Evolutionary conservation across 2,888 invertebrate species (phyloP), one percentile per base, ranked within the genome.

Genomic region (Timema podura): DNA sequence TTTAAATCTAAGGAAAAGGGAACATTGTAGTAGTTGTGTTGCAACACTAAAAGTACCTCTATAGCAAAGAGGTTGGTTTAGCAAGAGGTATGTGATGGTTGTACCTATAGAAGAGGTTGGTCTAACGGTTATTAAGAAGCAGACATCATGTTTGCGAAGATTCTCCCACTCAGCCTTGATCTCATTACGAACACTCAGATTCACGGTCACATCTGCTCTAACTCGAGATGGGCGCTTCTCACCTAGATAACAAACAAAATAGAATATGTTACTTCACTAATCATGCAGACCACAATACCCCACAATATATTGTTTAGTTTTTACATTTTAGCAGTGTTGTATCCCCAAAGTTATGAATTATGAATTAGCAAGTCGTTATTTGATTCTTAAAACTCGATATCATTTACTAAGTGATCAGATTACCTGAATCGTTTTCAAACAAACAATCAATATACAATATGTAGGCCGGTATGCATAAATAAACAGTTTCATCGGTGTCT

Each of bases 81-180:
- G n/a, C 13, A 13, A 54, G 6, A 57, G n/a, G n/a, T 7, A 9
- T 45, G 13, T 54, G n/a, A n/a, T 51, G 13, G n/a, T n/a, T n/a
- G 65, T 57, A 86, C 95, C 96, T 75, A 95, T 93, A 3, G 91
- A 86, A 77, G 90, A 88, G 1, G 87, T 87, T 0, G 98, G 97
- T 74, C 91, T 88, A 0, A 98, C 92, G 0, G 96, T 95, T 48
- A 99, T 86, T 68, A 99, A 84, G 80, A 99, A 98, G 79, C 98
- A 97, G 5, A 99, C 98, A 79, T 99, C 99, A 79, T 99, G 98
- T 79, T 96, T 97, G 68, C 98, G 85, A 59, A 99, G 83, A 76
- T 91, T 92, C 81, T 98, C 97, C 99, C 99, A 99, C 81, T 99
- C 99, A 8, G 88, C 86, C 81, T 97, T 96, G 73, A 99, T 93